Conservation (phyloP, 1,140 invertebrate genomes). For the Pseudomyrmex concolor region DNA sequence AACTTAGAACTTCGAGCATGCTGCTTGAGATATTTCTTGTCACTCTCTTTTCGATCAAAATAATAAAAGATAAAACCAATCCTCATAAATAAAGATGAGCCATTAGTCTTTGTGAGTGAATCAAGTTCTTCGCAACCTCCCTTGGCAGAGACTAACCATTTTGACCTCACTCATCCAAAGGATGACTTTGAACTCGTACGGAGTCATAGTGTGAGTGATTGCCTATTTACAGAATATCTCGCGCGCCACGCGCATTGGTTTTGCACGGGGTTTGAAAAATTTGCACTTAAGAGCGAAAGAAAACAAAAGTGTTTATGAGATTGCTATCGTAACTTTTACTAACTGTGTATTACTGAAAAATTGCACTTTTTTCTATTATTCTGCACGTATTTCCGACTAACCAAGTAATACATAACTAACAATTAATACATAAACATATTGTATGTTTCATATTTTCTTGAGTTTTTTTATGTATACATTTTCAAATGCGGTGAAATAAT, state of each 20-base stretch:
- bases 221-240: conserved; percentile 59
- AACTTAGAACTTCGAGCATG: conserved; percentile 36
- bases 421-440: conserved; percentile 13
- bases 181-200: conserved; percentile 90
- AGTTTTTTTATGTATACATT: neutral
- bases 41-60: conserved; percentile 15
- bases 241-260: conserved; percentile 26
- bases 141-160: conserved; percentile 87
- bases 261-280: conserved; percentile 3
- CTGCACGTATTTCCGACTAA: conserved; percentile 10
- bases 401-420: neutral
- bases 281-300: neutral
- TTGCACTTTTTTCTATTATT: neutral
- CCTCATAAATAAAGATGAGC: conserved; percentile 88
- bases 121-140: conserved; percentile 75
- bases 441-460: neutral
- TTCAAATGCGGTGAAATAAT: conserved; percentile 5
- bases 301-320: neutral
- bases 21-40: conserved; percentile 19
- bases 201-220: conserved; percentile 82
- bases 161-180: conserved; percentile 92
- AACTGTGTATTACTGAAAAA: too few relatives aligned
- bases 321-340: neutral
- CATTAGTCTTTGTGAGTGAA: conserved; percentile 80
- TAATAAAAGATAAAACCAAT: conserved; percentile 86